phyloP scores from a whole-genome alignment of 2,797 vertebrate genomes.

The Diceros bicornis region DNA sequence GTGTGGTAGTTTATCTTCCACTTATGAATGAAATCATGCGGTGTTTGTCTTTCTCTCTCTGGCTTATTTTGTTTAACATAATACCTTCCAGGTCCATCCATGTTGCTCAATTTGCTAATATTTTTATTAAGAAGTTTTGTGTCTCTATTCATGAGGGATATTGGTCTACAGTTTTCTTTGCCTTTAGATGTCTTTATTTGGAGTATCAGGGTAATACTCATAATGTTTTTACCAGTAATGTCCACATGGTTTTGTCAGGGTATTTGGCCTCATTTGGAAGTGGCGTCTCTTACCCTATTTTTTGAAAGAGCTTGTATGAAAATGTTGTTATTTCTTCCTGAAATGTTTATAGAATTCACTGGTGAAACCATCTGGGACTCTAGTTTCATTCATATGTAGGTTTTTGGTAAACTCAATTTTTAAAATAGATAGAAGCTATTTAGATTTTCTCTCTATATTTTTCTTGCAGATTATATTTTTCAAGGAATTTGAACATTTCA shows the following conservation, averaged over 20 bases:
- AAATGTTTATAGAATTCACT: not conserved
- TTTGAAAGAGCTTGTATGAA: slow-evolving; percentile 25
- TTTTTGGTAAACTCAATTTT: slow-evolving; percentile 32
- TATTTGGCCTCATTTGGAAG: not conserved
- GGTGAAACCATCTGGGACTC: not conserved
- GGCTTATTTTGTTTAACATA: too few relatives aligned
- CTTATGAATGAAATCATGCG: too few relatives aligned
- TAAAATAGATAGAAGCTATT: not conserved
- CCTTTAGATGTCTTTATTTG: not conserved
- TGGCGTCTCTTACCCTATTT: not conserved
- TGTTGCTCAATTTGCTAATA: not conserved
- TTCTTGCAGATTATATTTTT: not conserved
- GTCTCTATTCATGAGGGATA: not conserved
- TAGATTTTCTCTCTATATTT: not conserved
- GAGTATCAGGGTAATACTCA: not conserved
- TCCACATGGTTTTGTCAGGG: not conserved
- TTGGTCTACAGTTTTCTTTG: not conserved
- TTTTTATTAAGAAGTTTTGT: slow-evolving; percentile 40
- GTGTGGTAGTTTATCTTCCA: too few relatives aligned
- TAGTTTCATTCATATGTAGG: not conserved
- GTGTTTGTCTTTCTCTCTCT: too few relatives aligned
- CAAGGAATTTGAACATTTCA: slow-evolving; percentile 27
- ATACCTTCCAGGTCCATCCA: too few relatives aligned
- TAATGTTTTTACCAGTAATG: slow-evolving; percentile 2
- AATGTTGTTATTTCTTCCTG: not conserved